These are phyloP conservation scores for Melopsittacus undulatus DNA, from an alignment of 2,797 vertebrate species.

Conservation along the genomic window DNA sequence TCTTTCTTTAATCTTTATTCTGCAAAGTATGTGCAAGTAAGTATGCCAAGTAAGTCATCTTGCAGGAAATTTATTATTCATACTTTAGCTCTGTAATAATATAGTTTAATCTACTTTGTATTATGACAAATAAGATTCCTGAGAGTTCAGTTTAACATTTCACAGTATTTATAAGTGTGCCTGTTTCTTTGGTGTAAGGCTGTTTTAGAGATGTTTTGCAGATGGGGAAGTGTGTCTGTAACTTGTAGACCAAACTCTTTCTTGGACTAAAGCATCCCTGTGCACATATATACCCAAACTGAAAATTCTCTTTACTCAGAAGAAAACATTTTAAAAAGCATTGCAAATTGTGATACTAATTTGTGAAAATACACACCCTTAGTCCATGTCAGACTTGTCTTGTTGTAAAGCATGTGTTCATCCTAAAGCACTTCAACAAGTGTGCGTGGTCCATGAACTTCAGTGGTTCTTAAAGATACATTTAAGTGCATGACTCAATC, in stretches of 20 bases:
- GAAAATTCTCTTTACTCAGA: background rate
- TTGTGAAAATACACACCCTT: background rate
- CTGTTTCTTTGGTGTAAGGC: background rate
- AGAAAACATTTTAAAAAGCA: background rate
- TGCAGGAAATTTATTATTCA: slow-evolving; percentile 9
- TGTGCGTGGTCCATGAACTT: background rate
- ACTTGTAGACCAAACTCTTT: background rate
- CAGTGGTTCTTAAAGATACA: background rate
- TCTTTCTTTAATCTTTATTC: slow-evolving; percentile 44
- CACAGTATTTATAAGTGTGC: background rate
- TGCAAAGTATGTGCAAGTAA: background rate
- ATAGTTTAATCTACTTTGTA: background rate
- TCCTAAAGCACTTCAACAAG: background rate
- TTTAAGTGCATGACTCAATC: background rate
- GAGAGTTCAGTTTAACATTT: background rate
- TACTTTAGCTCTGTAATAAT: background rate
- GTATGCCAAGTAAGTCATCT: slow-evolving; percentile 1
- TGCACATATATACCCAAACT: background rate
- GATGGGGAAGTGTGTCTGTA: background rate
- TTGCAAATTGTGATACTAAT: background rate
- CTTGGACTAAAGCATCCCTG: background rate
- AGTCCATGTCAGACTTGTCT: background rate
- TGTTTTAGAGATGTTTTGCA: background rate
- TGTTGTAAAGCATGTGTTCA: background rate
- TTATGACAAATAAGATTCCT: slow-evolving; percentile 20